Base-by-base conservation (phyloP, 2,113 vertebrate species). In the Aplodontia rufa region DNA sequence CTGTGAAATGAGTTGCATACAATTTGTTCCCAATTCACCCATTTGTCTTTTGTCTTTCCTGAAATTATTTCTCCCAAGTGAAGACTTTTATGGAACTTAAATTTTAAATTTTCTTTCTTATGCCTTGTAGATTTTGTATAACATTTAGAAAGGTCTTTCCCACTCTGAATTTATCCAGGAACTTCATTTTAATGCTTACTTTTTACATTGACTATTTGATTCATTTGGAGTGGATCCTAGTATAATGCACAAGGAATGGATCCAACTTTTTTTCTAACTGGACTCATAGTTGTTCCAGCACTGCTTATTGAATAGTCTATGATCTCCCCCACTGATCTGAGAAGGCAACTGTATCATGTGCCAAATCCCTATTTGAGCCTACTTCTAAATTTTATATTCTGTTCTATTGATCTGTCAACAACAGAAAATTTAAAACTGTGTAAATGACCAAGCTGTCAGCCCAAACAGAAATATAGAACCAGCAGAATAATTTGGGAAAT, bases 1-100 rank as follows among this genome's bases (percentile, higher is more conserved):
- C 42, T 90, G 49, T 84, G 32, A 87, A 84, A 42, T 84, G 78
- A 95, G 22, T 47, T 90, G 64, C n/a, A 92, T 75, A 86, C 26
- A n/a, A n/a, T 95, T 60, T 60, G 11, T 13, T 72, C 37, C 32
- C 24, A 51, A 37, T 66, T 86, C 3, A 0, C 53, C 53, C 28
- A 90, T 42, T 96, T 94, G 40, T 66, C 45, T 42, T 83, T 87
- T 85, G 26, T 90, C 58, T 96, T 92, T 75, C n/a, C 66, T 94
- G 30, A 49, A 55, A 24, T 81, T 62, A 30, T 87, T 95, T 92
- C 53, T 45, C 45, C 58, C 47, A 85, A 92, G 90, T 30, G 90
- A 78, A 37, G 12, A 58, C 91, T 84, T 92, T 79, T 84, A 75
- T 80, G 89, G 17, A 71, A 93, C 75, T 92, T 55, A 75, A 69